Conservation (phyloP, 2,888 invertebrate species). For the Caenorhabditis angaria region DNA sequence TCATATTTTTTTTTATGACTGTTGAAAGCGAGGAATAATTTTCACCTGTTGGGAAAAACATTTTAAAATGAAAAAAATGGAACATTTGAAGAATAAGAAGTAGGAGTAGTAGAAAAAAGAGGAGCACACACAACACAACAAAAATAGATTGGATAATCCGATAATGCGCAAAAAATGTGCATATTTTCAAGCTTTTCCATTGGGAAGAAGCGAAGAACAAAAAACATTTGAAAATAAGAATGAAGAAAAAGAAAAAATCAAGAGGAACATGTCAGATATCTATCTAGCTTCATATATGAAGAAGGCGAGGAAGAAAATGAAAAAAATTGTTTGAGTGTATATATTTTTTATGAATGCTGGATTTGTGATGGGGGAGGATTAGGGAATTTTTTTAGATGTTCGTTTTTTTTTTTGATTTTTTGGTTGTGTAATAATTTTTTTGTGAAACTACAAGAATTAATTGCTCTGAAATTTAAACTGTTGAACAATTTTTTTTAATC, state of each 20-base stretch:
- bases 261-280: neutral
- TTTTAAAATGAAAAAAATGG: neutral
- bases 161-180: conserved; percentile 4
- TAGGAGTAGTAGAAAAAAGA: conserved; percentile 6
- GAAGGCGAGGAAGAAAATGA: too few relatives aligned
- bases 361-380: too few relatives aligned
- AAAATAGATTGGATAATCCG: conserved; percentile 6
- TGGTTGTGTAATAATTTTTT: too few relatives aligned
- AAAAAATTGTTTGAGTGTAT: neutral
- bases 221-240: neutral
- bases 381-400: too few relatives aligned
- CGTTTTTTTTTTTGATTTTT: too few relatives aligned
- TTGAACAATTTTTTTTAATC: too few relatives aligned
- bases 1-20: too few relatives aligned
- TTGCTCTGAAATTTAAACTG: too few relatives aligned
- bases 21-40: too few relatives aligned
- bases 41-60: too few relatives aligned
- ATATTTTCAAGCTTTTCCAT: conserved; percentile 1
- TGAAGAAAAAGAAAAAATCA: neutral
- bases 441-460: too few relatives aligned
- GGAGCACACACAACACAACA: neutral
- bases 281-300: neutral
- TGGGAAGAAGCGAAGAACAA: neutral
- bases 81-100: conserved; percentile 2
- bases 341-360: neutral